Conservation (phyloP, 2,888 invertebrate species). For the Archips xylosteana region DNA sequence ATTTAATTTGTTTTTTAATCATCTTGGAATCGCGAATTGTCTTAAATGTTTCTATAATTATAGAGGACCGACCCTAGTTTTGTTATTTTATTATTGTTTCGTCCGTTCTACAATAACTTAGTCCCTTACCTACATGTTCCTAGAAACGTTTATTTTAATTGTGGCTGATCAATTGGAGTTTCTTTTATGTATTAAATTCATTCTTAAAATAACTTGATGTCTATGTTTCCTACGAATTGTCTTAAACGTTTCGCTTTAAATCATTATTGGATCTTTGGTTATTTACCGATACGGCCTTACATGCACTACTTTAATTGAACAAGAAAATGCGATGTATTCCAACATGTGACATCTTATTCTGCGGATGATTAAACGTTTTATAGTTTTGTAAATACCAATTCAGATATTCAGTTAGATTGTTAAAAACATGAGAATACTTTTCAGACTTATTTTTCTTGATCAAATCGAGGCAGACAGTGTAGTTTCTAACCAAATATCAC, state of each 20-base stretch:
- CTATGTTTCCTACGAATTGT: constrained; percentile 4
- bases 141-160: not conserved
- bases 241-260: constrained; percentile 1
- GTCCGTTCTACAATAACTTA: not conserved
- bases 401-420: no score
- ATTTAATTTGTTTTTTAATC: not conserved
- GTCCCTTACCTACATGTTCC: not conserved
- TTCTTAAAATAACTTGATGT: not conserved
- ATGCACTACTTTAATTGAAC: not conserved
- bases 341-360: not conserved
- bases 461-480: no score
- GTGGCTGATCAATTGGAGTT: not conserved
- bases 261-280: not conserved
- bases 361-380: not conserved
- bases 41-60: not conserved
- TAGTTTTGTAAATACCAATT: no score
- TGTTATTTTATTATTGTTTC: not conserved
- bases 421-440: no score
- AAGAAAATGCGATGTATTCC: not conserved
- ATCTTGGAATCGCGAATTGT: not conserved
- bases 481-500: no score
- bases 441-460: no score
- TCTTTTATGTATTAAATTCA: not conserved
- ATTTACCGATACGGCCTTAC: not conserved
- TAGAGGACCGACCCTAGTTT: not conserved